phyloP scores from a whole-genome alignment of 2,113 vertebrate species.

The Balaenoptera acutorostrata region DNA sequence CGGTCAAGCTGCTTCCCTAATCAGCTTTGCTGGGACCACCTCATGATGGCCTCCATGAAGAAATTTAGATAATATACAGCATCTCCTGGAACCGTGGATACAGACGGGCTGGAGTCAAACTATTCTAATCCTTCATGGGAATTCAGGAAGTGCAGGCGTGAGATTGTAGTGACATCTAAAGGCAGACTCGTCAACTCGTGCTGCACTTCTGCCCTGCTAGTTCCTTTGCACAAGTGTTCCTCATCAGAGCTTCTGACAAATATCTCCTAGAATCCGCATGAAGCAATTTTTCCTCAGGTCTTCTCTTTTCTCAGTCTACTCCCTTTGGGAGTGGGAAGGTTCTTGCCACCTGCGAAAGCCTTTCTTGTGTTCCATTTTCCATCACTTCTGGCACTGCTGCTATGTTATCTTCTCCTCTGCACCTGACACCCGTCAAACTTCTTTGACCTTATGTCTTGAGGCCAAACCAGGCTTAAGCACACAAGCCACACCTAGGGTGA shows the following conservation, averaged over 20 bases:
- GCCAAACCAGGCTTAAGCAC: neutral
- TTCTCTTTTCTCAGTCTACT: neutral
- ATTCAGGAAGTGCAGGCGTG: slow-evolving; percentile 85
- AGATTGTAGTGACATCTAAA: slow-evolving; percentile 98
- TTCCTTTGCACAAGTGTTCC: slow-evolving; percentile 48
- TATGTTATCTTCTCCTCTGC: neutral
- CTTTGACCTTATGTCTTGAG: neutral
- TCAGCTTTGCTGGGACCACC: slow-evolving; percentile 84
- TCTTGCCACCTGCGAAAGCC: neutral
- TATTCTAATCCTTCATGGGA: slow-evolving; percentile 78
- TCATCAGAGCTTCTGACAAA: neutral
- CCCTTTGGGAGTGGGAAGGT: neutral
- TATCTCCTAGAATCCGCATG: slow-evolving; percentile 24
- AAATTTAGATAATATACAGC: slow-evolving; percentile 83
- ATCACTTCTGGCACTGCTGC: neutral
- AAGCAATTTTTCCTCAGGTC: neutral
- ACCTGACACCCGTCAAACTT: rapidly evolving
- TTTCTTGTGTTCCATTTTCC: neutral
- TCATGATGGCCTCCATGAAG: slow-evolving; percentile 86
- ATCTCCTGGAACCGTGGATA: slow-evolving; percentile 70
- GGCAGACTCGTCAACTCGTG: slow-evolving; percentile 80
- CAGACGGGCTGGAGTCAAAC: slow-evolving; percentile 72
- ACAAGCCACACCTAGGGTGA: neutral
- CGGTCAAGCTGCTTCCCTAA: slow-evolving; percentile 87
- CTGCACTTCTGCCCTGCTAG: slow-evolving; percentile 60